phyloP scores from a whole-genome alignment of 2,113 vertebrate genomes.

The Paradoxurus hermaphroditus region DNA sequence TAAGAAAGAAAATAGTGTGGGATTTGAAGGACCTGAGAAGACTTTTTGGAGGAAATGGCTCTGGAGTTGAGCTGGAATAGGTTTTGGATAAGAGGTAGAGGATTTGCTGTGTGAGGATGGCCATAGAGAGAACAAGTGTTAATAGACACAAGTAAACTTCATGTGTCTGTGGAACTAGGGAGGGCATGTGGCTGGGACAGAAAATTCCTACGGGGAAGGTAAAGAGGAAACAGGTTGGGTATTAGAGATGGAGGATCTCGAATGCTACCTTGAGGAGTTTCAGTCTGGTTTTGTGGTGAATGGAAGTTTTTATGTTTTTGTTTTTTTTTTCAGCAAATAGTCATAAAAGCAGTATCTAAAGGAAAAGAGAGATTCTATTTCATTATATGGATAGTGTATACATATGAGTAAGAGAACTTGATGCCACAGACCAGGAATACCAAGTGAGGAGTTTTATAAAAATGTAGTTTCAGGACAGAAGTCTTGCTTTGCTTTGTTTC shows the following conservation, averaged over 20 bases:
- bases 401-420: not conserved
- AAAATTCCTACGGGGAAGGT: not conserved
- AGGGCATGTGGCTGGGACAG: not conserved
- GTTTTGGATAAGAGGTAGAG: not conserved
- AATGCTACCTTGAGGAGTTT: not conserved
- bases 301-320: not conserved
- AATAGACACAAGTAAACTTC: not conserved
- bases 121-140: not conserved
- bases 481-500: not conserved
- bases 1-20: not conserved
- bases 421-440: not conserved
- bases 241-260: not conserved
- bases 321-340: not conserved
- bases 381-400: not conserved
- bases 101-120: not conserved
- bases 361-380: not conserved
- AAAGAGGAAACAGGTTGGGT: not conserved
- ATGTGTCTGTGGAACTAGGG: not conserved
- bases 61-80: not conserved
- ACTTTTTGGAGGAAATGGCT: not conserved
- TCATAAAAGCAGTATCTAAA: not conserved
- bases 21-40: not conserved
- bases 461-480: not conserved
- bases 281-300: not conserved
- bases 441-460: not conserved